phyloP scores from a whole-genome alignment of 2,113 vertebrate species.

The Caretta caretta region DNA sequence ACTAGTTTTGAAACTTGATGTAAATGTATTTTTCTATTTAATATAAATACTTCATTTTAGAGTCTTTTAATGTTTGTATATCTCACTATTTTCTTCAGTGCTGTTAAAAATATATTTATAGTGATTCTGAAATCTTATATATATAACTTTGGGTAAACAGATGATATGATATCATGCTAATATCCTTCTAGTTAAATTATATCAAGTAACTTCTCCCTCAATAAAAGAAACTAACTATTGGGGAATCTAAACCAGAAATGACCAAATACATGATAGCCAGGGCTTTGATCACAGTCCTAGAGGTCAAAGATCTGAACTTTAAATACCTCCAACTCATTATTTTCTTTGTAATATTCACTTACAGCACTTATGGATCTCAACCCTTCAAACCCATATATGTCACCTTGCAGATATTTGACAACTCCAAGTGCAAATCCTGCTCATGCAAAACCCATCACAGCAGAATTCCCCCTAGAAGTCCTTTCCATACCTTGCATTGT shows the following conservation, averaged over 20 bases:
- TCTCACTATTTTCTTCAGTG: not conserved
- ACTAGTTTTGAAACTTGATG: not conserved
- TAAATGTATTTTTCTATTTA: not conserved
- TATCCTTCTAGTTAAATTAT: constrained; percentile 26
- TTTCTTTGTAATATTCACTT: constrained; percentile 38
- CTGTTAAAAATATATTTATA: not conserved
- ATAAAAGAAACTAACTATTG: constrained; percentile 64
- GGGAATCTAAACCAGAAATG: constrained; percentile 62
- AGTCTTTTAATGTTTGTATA: not conserved
- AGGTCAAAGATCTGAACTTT: constrained; percentile 69
- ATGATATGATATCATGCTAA: constrained; percentile 2
- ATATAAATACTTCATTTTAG: not conserved
- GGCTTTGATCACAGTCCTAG: constrained; percentile 60
- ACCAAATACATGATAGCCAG: constrained; percentile 55
- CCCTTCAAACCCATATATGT: constrained; percentile 39
- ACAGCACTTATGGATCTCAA: constrained; percentile 57
- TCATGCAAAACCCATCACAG: no score
- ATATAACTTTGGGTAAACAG: not conserved
- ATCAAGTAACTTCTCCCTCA: constrained; percentile 47
- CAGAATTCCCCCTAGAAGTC: not conserved
- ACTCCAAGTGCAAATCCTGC: not conserved
- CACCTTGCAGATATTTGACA: not conserved
- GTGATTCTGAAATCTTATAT: not conserved
- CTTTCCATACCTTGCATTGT: not conserved
- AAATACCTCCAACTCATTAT: constrained; percentile 58